Conservation (phyloP, 2,797 vertebrate species). For the Schizopygopsis pylzovi region DNA sequence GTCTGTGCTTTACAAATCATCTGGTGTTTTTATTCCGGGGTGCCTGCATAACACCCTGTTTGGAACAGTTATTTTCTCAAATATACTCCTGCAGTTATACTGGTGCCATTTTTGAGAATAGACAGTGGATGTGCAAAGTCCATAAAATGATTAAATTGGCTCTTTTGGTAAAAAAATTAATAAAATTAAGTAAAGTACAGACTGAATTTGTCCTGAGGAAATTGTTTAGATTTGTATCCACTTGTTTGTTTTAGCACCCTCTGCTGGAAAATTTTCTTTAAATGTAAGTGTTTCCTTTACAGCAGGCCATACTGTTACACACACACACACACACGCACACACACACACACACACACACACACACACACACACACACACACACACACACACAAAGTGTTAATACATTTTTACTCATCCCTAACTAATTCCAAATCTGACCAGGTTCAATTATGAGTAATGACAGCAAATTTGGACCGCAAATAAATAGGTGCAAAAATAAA, state of each 20-base stretch:
- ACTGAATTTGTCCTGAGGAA: not conserved
- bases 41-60: constrained; percentile 15
- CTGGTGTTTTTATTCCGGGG: constrained; percentile 29
- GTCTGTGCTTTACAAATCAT: constrained; percentile 26
- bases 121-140: not conserved
- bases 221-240: not conserved
- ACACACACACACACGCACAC: too few species aligned
- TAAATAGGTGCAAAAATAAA: not conserved
- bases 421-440: not conserved
- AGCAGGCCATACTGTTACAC: not conserved
- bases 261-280: constrained; percentile 31
- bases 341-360: too few species aligned
- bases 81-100: not conserved
- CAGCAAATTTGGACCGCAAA: not conserved
- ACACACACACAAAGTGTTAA: too few species aligned
- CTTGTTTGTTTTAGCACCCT: constrained; percentile 10
- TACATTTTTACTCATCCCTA: not conserved
- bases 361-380: too few species aligned
- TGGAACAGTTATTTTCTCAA: constrained; percentile 47
- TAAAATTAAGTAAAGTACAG: not conserved
- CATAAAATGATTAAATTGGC: not conserved
- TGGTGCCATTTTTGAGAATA: not conserved
- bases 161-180: not conserved
- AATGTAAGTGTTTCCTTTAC: not conserved
- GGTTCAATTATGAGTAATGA: not conserved